Evolutionary conservation across 2,113 vertebrate genomes (phyloP), one percentile per base, ranked within the genome.

Genomic region (Microcebus griseorufus): DNA sequence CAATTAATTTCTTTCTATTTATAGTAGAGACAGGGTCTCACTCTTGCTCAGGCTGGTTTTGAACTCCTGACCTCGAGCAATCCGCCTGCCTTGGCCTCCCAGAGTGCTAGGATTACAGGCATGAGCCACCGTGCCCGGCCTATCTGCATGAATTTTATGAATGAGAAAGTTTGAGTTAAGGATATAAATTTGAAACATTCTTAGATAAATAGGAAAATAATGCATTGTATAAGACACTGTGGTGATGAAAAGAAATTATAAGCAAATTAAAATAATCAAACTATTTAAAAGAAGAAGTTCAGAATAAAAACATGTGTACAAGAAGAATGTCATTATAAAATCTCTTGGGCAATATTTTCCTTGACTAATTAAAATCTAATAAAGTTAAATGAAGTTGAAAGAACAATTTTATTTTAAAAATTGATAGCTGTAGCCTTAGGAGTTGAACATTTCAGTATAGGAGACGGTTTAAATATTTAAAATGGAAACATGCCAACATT

Each of bases 401-500:
- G 39, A 73, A 75, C 1, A 92, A n/a, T 81, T 58, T 78, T 67
- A 88, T 51, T 73, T 62, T 13, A 76, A 53, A 75, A 89, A 81
- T 48, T 85, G 29, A 89, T 12, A 89, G 34, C 14, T 78, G 1
- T 53, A 23, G 9, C 5, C 34, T 48, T 85, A 73, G 18, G 6
- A 88, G 17, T 10, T 70, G 79, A 94, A 39, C 14, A 82, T 76
- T 81, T 86, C 37, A 90, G 90, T 23, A 73, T 1, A 62, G 51
- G n/a, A 90, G 58, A 65, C 60, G 18, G 20, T 37, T 79, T 69
- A 90, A 73, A 87, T 62, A 75, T 70, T 93, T 93, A 92, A 94
- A 91, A 72, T 88, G 48, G 39, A 94, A 96, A 73, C 62, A 45
- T 17, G 29, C 29, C 58, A 73, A 53, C 18, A 87, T 78, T 90